These are phyloP conservation scores for Pungitius pungitius DNA, from an alignment of 2,113 vertebrate species.

Conservation along the genomic window DNA sequence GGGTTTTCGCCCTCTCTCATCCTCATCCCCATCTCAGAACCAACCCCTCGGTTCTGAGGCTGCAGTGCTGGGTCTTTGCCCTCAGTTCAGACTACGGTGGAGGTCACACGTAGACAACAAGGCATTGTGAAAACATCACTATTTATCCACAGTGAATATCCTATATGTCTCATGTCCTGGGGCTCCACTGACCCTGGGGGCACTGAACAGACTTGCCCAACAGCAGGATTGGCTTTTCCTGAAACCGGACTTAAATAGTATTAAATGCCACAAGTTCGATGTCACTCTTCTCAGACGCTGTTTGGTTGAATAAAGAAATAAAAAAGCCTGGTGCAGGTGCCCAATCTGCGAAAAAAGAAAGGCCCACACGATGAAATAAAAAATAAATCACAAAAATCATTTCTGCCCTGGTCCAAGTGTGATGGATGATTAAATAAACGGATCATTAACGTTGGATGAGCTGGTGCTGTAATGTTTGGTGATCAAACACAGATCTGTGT, in stretches of 20 bases:
- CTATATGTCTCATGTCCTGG: conserved; percentile 64
- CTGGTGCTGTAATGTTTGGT: conserved; percentile 40
- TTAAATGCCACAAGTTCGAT: conserved; percentile 64
- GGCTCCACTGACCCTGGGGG: conserved; percentile 72
- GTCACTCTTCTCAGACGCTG: too few species aligned
- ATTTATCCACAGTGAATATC: conserved; percentile 61
- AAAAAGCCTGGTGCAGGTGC: not conserved
- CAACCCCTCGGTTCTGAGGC: conserved; percentile 15
- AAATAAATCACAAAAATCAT: conserved; percentile 29
- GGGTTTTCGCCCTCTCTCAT: not conserved
- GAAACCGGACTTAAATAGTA: conserved; percentile 71
- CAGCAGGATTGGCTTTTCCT: conserved; percentile 77
- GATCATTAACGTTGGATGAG: conserved; percentile 47
- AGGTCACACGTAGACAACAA: conserved; percentile 67
- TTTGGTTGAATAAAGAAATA: conserved; percentile 10
- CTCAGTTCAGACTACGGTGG: conserved; percentile 42
- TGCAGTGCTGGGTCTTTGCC: conserved; percentile 29
- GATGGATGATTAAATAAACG: conserved; percentile 36
- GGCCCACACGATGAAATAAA: not conserved
- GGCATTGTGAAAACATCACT: conserved; percentile 43
- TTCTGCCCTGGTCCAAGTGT: not conserved
- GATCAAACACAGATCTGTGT: conserved; percentile 55
- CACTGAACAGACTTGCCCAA: conserved; percentile 62
- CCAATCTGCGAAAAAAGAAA: conserved; percentile 7
- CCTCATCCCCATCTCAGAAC: conserved; percentile 4